Conservation (phyloP, 2,113 vertebrate species). For the Nycticorax nycticorax region DNA sequence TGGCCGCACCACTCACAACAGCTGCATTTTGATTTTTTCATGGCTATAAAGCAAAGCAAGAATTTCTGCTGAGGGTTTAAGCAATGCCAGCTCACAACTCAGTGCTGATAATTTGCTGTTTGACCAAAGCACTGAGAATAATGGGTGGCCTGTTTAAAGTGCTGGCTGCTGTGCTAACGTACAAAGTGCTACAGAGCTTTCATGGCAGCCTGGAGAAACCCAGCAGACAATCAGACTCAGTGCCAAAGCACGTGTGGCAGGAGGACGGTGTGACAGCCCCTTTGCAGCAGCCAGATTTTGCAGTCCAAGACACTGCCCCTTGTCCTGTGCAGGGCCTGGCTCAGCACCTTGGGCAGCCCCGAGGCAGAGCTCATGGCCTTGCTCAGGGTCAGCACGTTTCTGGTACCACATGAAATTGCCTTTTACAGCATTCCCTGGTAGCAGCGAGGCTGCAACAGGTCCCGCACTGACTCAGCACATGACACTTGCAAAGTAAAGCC, state of each 20-base stretch:
- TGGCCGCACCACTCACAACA: neutral
- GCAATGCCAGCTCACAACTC: neutral
- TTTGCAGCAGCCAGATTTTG: neutral
- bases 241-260: neutral
- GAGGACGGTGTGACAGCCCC: neutral
- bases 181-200: neutral
- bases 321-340: neutral
- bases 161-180: neutral
- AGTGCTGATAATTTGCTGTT: neutral
- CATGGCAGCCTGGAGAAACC: neutral
- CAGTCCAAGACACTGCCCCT: neutral
- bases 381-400: fast-evolving
- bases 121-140: neutral
- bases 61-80: neutral
- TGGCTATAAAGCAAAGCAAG: neutral
- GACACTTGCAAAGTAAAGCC: neutral
- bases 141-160: neutral
- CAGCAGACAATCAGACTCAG: neutral
- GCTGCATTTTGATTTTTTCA: neutral
- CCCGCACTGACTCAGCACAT: neutral
- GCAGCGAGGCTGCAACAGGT: neutral
- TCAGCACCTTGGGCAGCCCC: neutral
- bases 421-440: neutral
- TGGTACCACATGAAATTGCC: neutral
- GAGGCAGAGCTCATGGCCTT: neutral